phyloP scores from a whole-genome alignment of 2,113 vertebrate species.

The Pituophis catenifer region DNA sequence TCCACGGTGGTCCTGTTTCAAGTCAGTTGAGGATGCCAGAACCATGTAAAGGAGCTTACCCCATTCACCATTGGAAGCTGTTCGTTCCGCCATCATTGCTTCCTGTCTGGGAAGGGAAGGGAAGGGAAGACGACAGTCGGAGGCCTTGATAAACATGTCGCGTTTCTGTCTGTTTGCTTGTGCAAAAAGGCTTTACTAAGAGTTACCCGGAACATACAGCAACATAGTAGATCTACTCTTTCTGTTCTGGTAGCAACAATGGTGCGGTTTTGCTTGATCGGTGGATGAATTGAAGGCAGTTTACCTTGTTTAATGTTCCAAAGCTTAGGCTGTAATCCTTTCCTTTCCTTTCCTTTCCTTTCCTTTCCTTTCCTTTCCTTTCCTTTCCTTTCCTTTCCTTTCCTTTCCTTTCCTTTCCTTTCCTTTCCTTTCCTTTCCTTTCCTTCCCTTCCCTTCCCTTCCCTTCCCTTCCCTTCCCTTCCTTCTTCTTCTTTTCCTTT shows the following conservation, averaged over 20 bases:
- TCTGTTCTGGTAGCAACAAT: neutral
- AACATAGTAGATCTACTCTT: neutral
- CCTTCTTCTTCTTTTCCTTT: too few species aligned
- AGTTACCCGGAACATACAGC: neutral
- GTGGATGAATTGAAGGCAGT: neutral
- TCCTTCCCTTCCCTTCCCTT: too few species aligned
- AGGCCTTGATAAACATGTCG: neutral
- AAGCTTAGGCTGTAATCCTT: neutral
- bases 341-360: neutral
- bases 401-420: too few species aligned
- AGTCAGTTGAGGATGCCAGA: rapidly evolving
- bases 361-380: rapidly evolving
- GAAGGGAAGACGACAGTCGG: neutral
- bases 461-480: too few species aligned
- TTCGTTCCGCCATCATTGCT: neutral
- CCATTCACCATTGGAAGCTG: neutral
- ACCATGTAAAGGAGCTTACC: neutral
- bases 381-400: too few species aligned
- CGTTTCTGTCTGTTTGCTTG: neutral
- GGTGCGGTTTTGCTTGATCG: neutral
- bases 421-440: too few species aligned
- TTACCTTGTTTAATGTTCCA: neutral
- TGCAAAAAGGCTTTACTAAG: neutral
- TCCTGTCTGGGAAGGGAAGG: neutral
- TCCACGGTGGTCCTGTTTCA: rapidly evolving